phyloP scores from a whole-genome alignment of 2,888 invertebrate species.

The Macropis europaea region DNA sequence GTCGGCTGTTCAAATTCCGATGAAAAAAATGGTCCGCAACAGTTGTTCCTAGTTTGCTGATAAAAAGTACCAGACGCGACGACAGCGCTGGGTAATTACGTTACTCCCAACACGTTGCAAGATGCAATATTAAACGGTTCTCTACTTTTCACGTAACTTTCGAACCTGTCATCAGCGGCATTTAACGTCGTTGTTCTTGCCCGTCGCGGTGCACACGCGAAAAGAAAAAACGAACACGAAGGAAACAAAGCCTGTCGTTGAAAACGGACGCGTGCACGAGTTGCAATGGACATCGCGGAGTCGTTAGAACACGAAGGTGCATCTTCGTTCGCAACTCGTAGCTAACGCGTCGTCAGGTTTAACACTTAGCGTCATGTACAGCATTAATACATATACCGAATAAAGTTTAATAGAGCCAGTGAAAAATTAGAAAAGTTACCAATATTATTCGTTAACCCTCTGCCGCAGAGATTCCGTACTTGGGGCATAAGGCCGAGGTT shows the following conservation, averaged over 20 bases:
- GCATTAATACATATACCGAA: no score
- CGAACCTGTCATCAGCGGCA: background rate
- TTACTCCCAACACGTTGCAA: background rate
- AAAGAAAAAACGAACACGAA: no score
- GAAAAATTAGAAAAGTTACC: no score
- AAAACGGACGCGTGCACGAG: no score
- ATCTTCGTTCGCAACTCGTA: background rate
- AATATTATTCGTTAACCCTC: no score
- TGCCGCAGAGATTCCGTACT: no score
- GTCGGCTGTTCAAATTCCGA: background rate
- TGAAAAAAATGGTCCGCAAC: conserved; percentile 1
- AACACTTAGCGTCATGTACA: no score
- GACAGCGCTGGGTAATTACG: background rate
- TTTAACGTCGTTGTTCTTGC: background rate
- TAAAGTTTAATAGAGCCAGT: no score
- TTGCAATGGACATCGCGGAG: background rate
- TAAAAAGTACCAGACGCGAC: background rate
- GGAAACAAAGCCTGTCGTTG: no score
- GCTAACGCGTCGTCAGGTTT: background rate
- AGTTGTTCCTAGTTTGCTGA: background rate
- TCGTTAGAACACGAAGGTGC: background rate
- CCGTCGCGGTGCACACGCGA: background rate
- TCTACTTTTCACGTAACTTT: background rate
- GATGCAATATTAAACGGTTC: background rate
- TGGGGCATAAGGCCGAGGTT: no score